Conservation (phyloP, 2,888 invertebrate species). For the Gandaritis pyraliata region DNA sequence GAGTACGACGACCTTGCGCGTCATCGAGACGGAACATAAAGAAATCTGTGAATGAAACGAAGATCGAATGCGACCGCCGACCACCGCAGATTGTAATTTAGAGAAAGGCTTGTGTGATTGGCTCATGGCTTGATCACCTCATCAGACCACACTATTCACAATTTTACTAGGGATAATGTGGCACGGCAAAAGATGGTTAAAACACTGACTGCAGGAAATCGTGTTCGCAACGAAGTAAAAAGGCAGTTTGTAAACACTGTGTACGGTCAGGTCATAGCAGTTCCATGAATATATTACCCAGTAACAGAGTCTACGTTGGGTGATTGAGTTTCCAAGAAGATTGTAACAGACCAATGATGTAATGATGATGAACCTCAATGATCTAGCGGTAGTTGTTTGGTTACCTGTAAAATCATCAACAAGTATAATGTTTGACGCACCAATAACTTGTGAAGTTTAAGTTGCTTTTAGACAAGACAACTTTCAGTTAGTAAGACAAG, state of each 20-base stretch:
- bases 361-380: no score
- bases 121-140: constrained; percentile 51
- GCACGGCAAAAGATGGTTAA: constrained; percentile 48
- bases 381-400: no score
- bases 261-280: constrained; percentile 61
- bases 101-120: constrained; percentile 55
- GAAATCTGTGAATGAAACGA: constrained; percentile 39
- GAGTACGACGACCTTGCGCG: constrained; percentile 55
- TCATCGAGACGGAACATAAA: constrained; percentile 45
- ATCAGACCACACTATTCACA: constrained; percentile 51
- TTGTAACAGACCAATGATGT: not conserved
- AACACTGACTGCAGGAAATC: constrained; percentile 57
- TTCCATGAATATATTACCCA: constrained; percentile 16
- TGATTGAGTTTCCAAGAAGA: constrained; percentile 13
- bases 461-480: not conserved
- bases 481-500: not conserved
- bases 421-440: no score
- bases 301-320: constrained; percentile 2
- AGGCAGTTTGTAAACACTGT: constrained; percentile 70
- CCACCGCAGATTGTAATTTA: constrained; percentile 53
- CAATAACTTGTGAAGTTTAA: not conserved
- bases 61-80: constrained; percentile 57
- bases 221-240: constrained; percentile 64
- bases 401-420: no score
- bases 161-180: constrained; percentile 41